Base-by-base conservation (phyloP, 2,888 invertebrate species). In the Cheilosia variabilis region DNA sequence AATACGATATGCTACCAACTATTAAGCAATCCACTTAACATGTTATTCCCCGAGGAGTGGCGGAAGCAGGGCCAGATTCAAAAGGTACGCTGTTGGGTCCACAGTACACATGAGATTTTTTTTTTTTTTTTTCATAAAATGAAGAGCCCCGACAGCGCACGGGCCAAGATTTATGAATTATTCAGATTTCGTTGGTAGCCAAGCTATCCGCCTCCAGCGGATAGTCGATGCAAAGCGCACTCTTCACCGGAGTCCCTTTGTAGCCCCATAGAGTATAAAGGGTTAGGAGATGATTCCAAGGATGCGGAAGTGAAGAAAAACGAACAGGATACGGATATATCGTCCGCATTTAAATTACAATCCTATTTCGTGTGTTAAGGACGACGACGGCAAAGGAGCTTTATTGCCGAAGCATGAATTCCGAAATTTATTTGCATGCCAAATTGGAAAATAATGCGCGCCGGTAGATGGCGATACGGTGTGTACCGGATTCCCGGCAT, bases 351-450 rank as follows among this genome's bases (percentile, higher is more conserved):
- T 79, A 79, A 83, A 83, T 83, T 58, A 69, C 83, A 84, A 79
- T 84, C 79, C 75, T 84, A 84, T 75, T 79, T 75, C 68, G 73
- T 73, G 68, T 84, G 62, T 73, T 22, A 60, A 52, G 52, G 52
- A 22, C 52, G 60, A 47, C 65, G 43, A 73, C 52, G 66, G 31
- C 31, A 52, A 63, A 75, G 69, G 47, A 82, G 65, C 66, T 60
- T 77, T 82, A 71, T 72, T 65, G 77, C 60, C 55, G 62, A 62
- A 62, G 77, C 79, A 84, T 84, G 83, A 75, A 69, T 68, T 79
- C 62, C 65, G 53, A 80, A 75, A 86, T 80, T 86, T 86, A 87
- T 87, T 81, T 87, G 86, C 86, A 87, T 81, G 81, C 72, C 81
- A 87, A 81, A 87, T 87, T 87, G 76, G 72, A 87, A 87, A 72